These are phyloP conservation scores for Drosophila subobscura DNA, from an alignment of 1,140 invertebrate species.

Conservation along the genomic window DNA sequence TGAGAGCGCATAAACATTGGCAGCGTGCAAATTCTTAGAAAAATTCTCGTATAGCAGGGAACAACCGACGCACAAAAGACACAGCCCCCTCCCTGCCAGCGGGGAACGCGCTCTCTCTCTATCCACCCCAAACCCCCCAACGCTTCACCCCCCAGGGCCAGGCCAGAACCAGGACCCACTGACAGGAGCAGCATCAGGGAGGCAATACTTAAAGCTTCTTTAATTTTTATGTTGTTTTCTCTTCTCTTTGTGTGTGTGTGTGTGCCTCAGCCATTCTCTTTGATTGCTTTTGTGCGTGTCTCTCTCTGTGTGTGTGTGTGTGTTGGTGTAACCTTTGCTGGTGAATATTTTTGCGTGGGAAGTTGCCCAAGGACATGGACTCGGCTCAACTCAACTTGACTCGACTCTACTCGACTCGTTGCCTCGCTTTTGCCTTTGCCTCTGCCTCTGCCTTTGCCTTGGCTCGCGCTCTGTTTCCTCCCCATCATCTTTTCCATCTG, in stretches of 20 bases:
- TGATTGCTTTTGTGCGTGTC: slow-evolving; percentile 62
- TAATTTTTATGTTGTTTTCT: slow-evolving; percentile 82
- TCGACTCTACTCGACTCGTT: slow-evolving; percentile 62
- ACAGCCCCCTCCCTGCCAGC: slow-evolving; percentile 14
- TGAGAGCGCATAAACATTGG: slow-evolving; percentile 68
- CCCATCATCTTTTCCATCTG: slow-evolving; percentile 1
- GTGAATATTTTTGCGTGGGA: slow-evolving; percentile 77
- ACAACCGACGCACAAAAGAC: slow-evolving; percentile 47
- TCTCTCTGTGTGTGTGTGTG: slow-evolving; percentile 30
- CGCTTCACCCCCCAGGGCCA: too few species aligned
- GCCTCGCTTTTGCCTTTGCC: slow-evolving; percentile 42
- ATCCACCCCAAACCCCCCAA: background rate
- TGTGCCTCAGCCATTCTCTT: slow-evolving; percentile 68
- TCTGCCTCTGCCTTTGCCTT: slow-evolving; percentile 3
- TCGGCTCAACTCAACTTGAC: slow-evolving; percentile 58
- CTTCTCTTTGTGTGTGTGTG: slow-evolving; percentile 64
- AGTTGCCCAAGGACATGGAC: slow-evolving; percentile 83
- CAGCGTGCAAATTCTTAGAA: slow-evolving; percentile 63
- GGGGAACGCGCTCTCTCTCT: background rate
- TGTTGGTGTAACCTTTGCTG: slow-evolving; percentile 74
- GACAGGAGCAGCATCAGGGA: slow-evolving; percentile 9
- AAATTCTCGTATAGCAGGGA: slow-evolving; percentile 19
- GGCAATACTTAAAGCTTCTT: too few species aligned
- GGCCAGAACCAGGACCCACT: background rate
- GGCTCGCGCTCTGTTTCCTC: slow-evolving; percentile 19